Percentiles rank a stretch among this genome's conserved stretches.
Evolutionary conservation across 2,113 vertebrate genomes (phyloP).

Genomic region (Sander lucioperca): DNA sequence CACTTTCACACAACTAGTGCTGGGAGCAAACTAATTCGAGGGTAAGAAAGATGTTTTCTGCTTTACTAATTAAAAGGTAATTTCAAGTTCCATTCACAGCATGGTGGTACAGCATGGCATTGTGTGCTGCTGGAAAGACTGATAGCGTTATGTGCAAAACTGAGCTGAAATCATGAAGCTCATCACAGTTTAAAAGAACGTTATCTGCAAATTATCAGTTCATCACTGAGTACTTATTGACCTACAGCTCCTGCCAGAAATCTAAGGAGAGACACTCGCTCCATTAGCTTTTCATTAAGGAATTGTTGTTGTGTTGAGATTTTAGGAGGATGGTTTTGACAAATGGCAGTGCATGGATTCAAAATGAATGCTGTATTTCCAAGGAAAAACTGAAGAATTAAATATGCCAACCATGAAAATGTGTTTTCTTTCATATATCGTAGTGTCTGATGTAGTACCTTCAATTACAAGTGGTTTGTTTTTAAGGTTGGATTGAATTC

Average conservation of each 20-base stretch:
- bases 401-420: background rate
- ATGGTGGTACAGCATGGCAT: background rate
- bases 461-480: background rate
- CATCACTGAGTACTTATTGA: background rate
- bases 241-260: background rate
- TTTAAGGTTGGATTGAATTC: background rate
- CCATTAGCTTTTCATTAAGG: background rate
- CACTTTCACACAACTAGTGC: background rate
- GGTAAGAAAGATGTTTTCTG: constrained; percentile 8
- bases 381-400: background rate
- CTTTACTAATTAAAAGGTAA: constrained; percentile 38
- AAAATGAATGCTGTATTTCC: background rate
- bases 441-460: background rate
- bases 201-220: background rate
- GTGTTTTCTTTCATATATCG: background rate
- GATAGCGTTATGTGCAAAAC: background rate
- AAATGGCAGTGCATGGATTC: background rate
- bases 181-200: background rate
- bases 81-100: constrained; percentile 13
- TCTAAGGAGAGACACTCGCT: background rate
- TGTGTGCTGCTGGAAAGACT: background rate
- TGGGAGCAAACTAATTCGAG: constrained; percentile 32
- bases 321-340: background rate
- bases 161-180: background rate
- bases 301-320: background rate